These are phyloP conservation scores for Ictidomys tridecemlineatus DNA, from an alignment of 2,113 vertebrate species.

Conservation along the genomic window DNA sequence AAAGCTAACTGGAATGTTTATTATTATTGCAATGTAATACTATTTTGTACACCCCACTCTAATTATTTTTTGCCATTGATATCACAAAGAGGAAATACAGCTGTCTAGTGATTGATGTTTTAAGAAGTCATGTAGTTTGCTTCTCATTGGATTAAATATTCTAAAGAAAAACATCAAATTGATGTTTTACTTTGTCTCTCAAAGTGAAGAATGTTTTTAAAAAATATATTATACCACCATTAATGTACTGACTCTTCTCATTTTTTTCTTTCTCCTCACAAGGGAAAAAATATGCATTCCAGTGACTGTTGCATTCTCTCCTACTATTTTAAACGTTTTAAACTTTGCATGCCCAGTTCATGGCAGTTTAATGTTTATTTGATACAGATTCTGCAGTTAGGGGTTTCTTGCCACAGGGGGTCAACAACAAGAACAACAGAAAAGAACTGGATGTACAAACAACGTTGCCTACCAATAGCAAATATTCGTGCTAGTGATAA, in stretches of 20 bases:
- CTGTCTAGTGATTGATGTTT: background rate
- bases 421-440: too few relatives aligned
- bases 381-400: background rate
- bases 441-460: background rate
- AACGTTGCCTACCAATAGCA: background rate
- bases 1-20: background rate
- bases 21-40: background rate
- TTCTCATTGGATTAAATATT: background rate
- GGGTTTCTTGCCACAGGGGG: background rate
- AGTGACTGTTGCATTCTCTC: background rate
- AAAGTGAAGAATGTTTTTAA: background rate
- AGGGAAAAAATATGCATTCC: background rate
- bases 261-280: background rate
- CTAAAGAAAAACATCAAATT: background rate
- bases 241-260: background rate
- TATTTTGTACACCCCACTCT: background rate
- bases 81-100: background rate
- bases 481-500: background rate
- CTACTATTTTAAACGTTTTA: background rate
- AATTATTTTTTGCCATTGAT: too few relatives aligned
- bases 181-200: background rate
- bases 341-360: background rate
- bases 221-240: background rate
- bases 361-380: background rate
- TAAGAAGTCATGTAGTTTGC: background rate